phyloP scores from a whole-genome alignment of 2,797 vertebrate genomes.

The Ctenopoma multispine region DNA sequence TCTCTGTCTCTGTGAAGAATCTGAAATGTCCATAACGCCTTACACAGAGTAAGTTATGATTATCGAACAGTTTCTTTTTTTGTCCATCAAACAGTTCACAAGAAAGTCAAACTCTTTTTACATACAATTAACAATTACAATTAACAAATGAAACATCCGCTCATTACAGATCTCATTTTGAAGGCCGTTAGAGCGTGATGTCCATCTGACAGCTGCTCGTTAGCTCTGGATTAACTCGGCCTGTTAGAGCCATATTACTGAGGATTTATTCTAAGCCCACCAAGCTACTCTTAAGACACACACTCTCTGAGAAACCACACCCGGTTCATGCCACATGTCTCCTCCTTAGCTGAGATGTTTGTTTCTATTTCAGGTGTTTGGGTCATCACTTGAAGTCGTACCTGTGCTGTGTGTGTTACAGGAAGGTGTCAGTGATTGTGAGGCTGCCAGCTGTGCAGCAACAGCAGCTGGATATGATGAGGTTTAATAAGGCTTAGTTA shows the following conservation, averaged over 20 bases:
- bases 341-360: background rate
- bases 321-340: background rate
- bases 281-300: conserved; percentile 13
- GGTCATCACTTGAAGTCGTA: background rate
- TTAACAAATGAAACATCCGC: no score
- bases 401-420: conserved; percentile 8
- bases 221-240: conserved; percentile 57
- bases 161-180: no score
- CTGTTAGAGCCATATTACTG: conserved; percentile 54
- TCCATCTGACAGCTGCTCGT: conserved; percentile 62
- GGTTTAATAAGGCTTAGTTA: conserved; percentile 2
- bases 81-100: no score
- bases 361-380: background rate
- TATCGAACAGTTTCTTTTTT: no score
- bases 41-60: no score
- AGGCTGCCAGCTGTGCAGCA: conserved; percentile 34
- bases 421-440: background rate
- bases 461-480: conserved; percentile 12
- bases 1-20: no score
- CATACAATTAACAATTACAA: no score
- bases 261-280: conserved; percentile 50
- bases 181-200: background rate
- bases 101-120: no score
- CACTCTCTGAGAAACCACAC: no score
- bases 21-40: no score